Conservation (phyloP, 2,113 vertebrate species). For the Caracal caracal region DNA sequence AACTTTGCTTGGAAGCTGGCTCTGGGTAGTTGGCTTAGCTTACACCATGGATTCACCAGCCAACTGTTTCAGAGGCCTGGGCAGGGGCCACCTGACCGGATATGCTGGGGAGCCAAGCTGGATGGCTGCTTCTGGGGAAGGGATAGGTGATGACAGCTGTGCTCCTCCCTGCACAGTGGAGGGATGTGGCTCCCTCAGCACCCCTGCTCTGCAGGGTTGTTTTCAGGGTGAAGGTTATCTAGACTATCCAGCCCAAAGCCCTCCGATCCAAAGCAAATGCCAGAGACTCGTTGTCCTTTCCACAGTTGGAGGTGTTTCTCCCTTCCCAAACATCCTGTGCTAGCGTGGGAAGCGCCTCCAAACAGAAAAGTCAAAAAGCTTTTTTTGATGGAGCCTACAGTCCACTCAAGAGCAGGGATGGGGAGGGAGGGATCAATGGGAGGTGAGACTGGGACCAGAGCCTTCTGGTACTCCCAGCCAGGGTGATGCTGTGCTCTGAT, state of each 20-base stretch:
- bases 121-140: neutral
- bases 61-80: neutral
- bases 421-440: neutral
- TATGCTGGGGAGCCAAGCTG: neutral
- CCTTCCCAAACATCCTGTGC: slow-evolving; percentile 48
- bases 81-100: neutral
- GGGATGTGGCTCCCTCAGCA: neutral
- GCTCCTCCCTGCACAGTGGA: neutral
- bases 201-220: neutral
- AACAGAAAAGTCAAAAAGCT: neutral
- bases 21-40: neutral
- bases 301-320: neutral
- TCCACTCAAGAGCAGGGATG: neutral
- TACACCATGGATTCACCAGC: neutral
- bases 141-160: neutral
- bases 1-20: slow-evolving; percentile 7
- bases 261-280: slow-evolving; percentile 7
- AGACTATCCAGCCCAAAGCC: neutral
- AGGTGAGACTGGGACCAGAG: neutral
- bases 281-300: slow-evolving; percentile 15
- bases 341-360: neutral
- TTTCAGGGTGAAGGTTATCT: slow-evolving; percentile 45
- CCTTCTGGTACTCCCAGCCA: neutral
- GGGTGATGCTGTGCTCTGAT: neutral
- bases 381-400: neutral